Percentiles rank a stretch among this genome's conserved stretches.
These are phyloP conservation scores for Thaumetopoea pityocampa DNA, from an alignment of 1,140 invertebrate genomes.

Conservation along the genomic window DNA sequence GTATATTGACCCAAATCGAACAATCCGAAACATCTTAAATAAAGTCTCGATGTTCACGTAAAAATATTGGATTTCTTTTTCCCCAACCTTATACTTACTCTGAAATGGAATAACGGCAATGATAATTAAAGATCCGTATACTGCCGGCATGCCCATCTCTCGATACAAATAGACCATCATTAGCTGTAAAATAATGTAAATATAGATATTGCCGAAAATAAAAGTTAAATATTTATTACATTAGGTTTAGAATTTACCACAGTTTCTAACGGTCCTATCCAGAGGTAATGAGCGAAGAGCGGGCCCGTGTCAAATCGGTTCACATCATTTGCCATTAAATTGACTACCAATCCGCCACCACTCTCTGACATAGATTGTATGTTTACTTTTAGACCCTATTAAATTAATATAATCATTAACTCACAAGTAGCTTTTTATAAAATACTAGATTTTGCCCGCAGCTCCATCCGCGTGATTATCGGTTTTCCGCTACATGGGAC, in stretches of 20 bases:
- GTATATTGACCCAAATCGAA: no score
- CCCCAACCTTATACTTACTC: constrained; percentile 48
- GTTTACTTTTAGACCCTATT: constrained; percentile 76
- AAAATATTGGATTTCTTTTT: no score
- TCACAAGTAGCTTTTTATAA: no score
- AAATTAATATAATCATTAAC: constrained; percentile 10
- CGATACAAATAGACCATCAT: constrained; percentile 58
- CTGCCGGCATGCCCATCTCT: constrained; percentile 54
- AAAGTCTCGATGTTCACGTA: no score
- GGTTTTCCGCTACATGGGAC: no score
- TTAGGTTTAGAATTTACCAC: constrained; percentile 59
- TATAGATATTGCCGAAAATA: not conserved
- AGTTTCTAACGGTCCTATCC: constrained; percentile 79
- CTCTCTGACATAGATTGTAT: constrained; percentile 81
- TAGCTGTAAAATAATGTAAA: constrained; percentile 30
- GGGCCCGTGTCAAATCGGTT: constrained; percentile 76
- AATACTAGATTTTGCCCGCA: no score
- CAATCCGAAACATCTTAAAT: no score
- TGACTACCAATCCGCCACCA: constrained; percentile 81
- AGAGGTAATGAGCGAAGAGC: constrained; percentile 70
- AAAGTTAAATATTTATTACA: no score
- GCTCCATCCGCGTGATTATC: no score
- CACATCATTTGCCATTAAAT: constrained; percentile 86
- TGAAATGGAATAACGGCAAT: constrained; percentile 61
- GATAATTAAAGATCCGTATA: constrained; percentile 49